Evolutionary conservation across 2,113 vertebrate species (phyloP).

Genomic region (Alethe diademata): DNA sequence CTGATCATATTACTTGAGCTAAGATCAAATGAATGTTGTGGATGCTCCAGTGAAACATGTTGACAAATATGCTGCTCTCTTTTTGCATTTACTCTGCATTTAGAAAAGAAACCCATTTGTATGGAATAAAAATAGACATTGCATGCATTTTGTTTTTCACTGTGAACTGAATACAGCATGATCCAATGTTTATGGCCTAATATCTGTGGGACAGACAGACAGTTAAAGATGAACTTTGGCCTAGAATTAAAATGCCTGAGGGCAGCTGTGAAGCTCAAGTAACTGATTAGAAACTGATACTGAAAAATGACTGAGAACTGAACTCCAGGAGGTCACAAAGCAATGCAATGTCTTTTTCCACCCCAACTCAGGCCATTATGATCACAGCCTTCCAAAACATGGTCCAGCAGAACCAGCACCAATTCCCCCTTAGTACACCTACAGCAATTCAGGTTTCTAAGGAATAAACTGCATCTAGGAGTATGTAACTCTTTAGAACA

Average conservation of each 20-base stretch:
- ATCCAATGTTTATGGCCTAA: background rate
- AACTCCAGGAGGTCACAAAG: background rate
- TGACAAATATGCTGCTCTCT: background rate
- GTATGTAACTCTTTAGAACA: background rate
- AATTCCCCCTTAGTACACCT: accelerated
- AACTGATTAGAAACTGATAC: conserved; percentile 35
- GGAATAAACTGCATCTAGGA: background rate
- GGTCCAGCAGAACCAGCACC: background rate
- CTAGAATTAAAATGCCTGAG: conserved; percentile 5
- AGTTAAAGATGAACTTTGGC: background rate
- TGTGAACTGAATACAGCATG: background rate
- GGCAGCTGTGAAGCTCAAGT: conserved; percentile 43
- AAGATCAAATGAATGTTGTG: conserved; percentile 27
- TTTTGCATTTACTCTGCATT: background rate
- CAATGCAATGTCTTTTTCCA: background rate
- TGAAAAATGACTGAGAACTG: background rate
- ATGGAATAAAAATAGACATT: background rate
- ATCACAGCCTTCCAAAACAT: background rate
- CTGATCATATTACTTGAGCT: conserved; percentile 33
- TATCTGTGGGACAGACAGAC: background rate
- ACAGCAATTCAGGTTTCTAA: background rate
- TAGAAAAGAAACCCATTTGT: background rate
- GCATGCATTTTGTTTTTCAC: background rate
- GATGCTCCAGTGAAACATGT: background rate
- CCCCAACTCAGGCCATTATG: background rate